Conservation (phyloP, 2,888 invertebrate genomes). For the Salpingus planirostris region DNA sequence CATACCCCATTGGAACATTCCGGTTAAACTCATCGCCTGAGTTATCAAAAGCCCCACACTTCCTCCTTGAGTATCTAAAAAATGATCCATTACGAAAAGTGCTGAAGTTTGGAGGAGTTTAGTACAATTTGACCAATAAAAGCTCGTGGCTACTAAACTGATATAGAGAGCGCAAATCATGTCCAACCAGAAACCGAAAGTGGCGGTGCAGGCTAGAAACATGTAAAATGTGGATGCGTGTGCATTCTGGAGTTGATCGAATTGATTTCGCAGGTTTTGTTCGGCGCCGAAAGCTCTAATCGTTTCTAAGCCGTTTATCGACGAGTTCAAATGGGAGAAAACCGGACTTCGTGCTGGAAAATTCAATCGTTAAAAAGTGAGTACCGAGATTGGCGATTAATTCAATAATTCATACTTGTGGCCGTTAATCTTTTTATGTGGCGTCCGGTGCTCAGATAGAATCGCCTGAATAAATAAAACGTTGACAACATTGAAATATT, state of each 20-base stretch:
- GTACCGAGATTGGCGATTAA: neutral
- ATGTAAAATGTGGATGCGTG: slow-evolving; percentile 70
- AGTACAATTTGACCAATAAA: no score
- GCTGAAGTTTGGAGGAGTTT: no score
- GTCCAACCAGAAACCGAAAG: slow-evolving; percentile 65
- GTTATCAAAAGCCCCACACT: slow-evolving; percentile 73
- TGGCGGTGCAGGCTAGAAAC: slow-evolving; percentile 53
- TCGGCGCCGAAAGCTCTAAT: slow-evolving; percentile 64
- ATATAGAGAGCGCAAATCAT: slow-evolving; percentile 28
- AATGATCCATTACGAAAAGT: slow-evolving; percentile 7
- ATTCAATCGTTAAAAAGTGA: slow-evolving; percentile 1
- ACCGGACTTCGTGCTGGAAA: slow-evolving; percentile 66
- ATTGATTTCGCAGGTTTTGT: slow-evolving; percentile 56
- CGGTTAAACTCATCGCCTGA: slow-evolving; percentile 67
- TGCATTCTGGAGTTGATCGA: slow-evolving; percentile 59
- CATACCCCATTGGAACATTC: slow-evolving; percentile 53
- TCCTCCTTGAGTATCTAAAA: slow-evolving; percentile 52
- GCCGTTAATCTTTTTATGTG: slow-evolving; percentile 65
- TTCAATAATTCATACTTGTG: slow-evolving; percentile 45
- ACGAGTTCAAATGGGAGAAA: slow-evolving; percentile 65
- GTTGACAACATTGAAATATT: slow-evolving; percentile 54
- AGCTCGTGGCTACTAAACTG: slow-evolving; percentile 27
- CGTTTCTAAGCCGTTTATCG: slow-evolving; percentile 67
- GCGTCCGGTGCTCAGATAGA: slow-evolving; percentile 66
- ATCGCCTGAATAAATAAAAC: slow-evolving; percentile 55